These are phyloP conservation scores for Globicephala melas DNA, from an alignment of 2,113 vertebrate species.

Conservation along the genomic window DNA sequence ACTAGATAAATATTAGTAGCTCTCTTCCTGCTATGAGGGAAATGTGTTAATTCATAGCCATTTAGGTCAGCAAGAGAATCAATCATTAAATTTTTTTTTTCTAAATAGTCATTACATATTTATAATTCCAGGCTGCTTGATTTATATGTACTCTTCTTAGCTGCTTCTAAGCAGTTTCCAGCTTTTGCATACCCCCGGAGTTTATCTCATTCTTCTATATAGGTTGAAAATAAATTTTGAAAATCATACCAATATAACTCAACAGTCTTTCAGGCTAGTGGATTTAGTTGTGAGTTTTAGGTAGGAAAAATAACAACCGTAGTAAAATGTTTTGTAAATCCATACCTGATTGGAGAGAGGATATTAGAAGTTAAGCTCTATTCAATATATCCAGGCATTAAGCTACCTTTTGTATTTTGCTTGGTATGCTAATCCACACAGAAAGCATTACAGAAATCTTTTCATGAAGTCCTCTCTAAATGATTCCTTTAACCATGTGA, in stretches of 20 bases:
- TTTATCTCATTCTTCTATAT: constrained; percentile 38
- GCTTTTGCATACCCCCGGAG: background rate
- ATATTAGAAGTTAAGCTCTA: constrained; percentile 68
- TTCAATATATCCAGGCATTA: constrained; percentile 70
- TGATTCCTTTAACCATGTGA: constrained; percentile 66
- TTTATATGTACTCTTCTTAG: background rate
- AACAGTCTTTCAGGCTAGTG: constrained; percentile 32
- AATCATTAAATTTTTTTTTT: background rate
- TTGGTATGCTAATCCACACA: constrained; percentile 36
- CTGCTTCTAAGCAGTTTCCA: constrained; percentile 1
- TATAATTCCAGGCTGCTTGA: constrained; percentile 41
- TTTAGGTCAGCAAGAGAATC: constrained; percentile 36
- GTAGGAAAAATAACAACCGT: constrained; percentile 35
- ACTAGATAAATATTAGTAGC: constrained; percentile 31
- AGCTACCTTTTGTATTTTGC: constrained; percentile 57
- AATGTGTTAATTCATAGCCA: constrained; percentile 40
- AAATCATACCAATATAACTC: constrained; percentile 42
- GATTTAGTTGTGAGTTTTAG: constrained; percentile 60
- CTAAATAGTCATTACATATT: constrained; percentile 45
- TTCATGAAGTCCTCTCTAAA: constrained; percentile 44
- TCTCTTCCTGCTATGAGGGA: constrained; percentile 6
- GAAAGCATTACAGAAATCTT: constrained; percentile 39
- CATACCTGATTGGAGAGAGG: constrained; percentile 62
- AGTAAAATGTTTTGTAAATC: constrained; percentile 59
- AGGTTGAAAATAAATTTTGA: constrained; percentile 56